Evolutionary conservation across 2,888 invertebrate species (phyloP), one percentile per base, ranked within the genome.

Genomic region (Blastobasis adustella): DNA sequence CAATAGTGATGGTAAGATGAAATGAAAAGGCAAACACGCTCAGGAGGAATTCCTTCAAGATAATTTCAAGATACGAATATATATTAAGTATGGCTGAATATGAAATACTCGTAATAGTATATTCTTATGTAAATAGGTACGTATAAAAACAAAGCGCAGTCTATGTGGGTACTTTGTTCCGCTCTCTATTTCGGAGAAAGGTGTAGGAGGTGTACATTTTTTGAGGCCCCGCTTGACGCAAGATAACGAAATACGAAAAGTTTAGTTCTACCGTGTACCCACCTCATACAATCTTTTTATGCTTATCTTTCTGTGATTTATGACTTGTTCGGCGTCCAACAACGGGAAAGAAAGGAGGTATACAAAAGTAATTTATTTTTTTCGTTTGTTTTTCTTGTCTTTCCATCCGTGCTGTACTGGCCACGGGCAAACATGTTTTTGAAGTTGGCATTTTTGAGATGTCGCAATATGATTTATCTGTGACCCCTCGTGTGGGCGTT

Each of bases 291-390:
- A 85, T 85, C 86, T 86, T 84, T 86, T 85, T 87, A 87, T 87
- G 88, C 87, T 88, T 88, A 88, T 88, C 88, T 88, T 82, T 84
- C 76, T 82, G 83, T 87, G 87, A 88, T 88, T 88, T 88, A 88
- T 82, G 82, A 76, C 71, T 79, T 76, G 82, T 85, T 85, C 87
- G 82, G 82, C 80, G 83, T 82, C 83, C 86, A 82, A 79, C 85
- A 82, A 85, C 86, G 85, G 84, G 79, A 81, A 85, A 85, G 87
- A 84, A 84, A 84, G 84, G 79, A 86, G 83, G 83, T 80, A 85
- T 82, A 88, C 88, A 85, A 88, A 87, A 84, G 87, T 87, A 82
- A 87, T 88, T 86, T 86, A 85, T 87, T 86, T 86, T 87, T 86
- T 85, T 73, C 76, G 80, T 86, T 86, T 87, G 83, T 87, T 87